Percentiles rank a stretch among this genome's conserved stretches.
Conservation (phyloP, 30 jellyfish, hydroid and myxozoan genomes). For the Euphysa ruthae region DNA sequence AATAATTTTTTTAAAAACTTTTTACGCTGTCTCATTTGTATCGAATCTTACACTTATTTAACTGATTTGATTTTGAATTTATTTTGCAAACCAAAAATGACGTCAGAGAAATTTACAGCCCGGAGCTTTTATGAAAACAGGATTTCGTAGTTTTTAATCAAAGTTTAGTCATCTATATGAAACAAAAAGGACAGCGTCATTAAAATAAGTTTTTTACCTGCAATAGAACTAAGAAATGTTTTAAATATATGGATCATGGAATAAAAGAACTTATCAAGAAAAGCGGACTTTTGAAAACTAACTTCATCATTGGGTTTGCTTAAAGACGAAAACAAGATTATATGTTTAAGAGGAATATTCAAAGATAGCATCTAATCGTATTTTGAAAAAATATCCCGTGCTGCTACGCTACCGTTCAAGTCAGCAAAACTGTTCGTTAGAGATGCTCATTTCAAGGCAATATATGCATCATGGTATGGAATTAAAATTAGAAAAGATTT, state of each 20-base stretch:
- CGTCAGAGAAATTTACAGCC: no score
- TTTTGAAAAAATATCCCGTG: background rate
- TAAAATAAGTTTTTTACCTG: no score
- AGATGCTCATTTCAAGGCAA: background rate
- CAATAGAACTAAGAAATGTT: no score
- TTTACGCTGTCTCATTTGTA: no score
- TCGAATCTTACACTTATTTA: no score
- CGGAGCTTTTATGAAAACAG: no score
- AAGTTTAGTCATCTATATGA: no score
- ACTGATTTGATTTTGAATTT: no score
- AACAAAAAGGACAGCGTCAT: no score
- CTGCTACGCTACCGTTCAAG: background rate
- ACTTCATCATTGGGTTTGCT: constrained; percentile 8
- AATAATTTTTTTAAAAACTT: no score
- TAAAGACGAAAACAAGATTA: background rate
- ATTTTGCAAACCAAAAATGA: no score
- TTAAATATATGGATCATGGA: background rate
- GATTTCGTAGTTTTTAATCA: no score
- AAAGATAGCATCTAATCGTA: background rate
- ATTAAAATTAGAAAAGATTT: background rate
- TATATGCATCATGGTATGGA: constrained; percentile 16
- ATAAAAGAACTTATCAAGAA: background rate
- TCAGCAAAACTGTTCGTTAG: background rate
- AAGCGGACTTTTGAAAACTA: background rate
- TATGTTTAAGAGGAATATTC: constrained; percentile 20